Base-by-base conservation (phyloP, 2,888 invertebrate genomes). In the Chromoteleia sp. region DNA sequence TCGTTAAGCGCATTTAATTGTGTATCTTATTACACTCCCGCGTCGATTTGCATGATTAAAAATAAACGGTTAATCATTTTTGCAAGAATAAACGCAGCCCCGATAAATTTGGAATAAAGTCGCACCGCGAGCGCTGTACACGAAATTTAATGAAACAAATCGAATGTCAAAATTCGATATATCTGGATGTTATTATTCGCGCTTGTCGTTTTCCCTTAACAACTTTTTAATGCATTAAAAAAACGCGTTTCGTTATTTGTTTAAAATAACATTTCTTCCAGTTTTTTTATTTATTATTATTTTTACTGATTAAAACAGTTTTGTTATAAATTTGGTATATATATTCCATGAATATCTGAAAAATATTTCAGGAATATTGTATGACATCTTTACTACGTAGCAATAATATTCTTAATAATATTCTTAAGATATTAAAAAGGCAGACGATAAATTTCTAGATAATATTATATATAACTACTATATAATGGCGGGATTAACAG, bases 51-150 rank as follows among this genome's bases (percentile, higher is more conserved):
- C 63, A 12, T 48, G 70, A 77, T 77, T 56, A 61, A 41, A 76
- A 68, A 54, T 61, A 68, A 68, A 36, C 45, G 56, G 36, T 54
- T 54, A 12, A 63, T 74, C 63, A 74, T 74, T 74, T 74, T 74
- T 63, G 63, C 33, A 52, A 73, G 48, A 39, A 50, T 25, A 39
- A 45, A 12, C 61, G 29, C 17, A 8, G 7, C n/a, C 10, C 48
- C 12, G 12, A 63, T 63, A 63, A 65, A 65, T 50, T 19, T 17
- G 7, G n/a, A 29, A 17, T 29, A 8, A 21, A n/a, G n/a, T 25
- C n/a, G 14, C 41, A 25, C 10, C 5, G 50, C 7, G 50, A 50
- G 7, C 5, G 25, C n/a, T 4, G 19, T 30, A n/a, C 29, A 25
- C 8, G 36, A 58, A 61, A 45, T 61, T 61, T 30, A 43, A 61